Conservation (phyloP, 2,797 vertebrate genomes). For the Malacoctenus gilli region DNA sequence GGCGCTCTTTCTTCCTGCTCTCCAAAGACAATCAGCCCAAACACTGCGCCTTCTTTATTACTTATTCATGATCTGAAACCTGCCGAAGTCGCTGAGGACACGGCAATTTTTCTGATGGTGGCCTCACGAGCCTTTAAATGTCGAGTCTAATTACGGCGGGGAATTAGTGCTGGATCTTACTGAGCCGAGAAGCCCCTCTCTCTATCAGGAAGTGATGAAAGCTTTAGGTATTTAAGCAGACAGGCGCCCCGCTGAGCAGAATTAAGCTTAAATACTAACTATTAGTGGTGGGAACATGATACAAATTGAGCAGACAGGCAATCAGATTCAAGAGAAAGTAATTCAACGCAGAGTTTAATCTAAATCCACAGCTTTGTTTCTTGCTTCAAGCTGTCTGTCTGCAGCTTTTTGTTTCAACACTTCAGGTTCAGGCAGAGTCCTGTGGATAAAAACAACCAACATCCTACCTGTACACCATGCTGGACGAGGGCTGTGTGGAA, state of each 20-base stretch:
- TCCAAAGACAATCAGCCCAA: constrained; percentile 12
- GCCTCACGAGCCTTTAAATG: constrained; percentile 31
- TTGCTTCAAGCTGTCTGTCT: neutral
- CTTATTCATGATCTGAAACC: constrained; percentile 28
- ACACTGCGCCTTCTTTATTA: constrained; percentile 5
- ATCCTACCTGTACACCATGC: constrained; percentile 76
- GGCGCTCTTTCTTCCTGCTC: neutral
- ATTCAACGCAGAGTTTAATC: too few relatives aligned
- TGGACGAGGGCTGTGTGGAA: constrained; percentile 19
- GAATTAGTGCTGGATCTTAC: constrained; percentile 44
- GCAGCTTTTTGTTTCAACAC: too few relatives aligned
- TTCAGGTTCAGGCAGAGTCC: too few relatives aligned
- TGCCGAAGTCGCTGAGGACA: constrained; percentile 8
- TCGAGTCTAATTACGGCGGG: constrained; percentile 41
- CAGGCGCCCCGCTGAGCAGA: constrained; percentile 37
- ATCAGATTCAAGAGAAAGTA: too few relatives aligned
- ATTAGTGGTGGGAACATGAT: constrained; percentile 39
- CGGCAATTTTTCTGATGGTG: constrained; percentile 9
- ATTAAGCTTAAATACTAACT: constrained; percentile 49
- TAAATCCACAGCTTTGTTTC: too few relatives aligned
- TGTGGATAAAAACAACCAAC: too few relatives aligned
- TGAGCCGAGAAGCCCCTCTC: constrained; percentile 30
- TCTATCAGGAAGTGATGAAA: constrained; percentile 54
- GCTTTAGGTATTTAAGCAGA: constrained; percentile 47
- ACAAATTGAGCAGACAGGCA: constrained; percentile 17